A percentile compares a stretch with the other conserved stretches of the same genome.
phyloP scores from a whole-genome alignment of 1,140 invertebrate genomes.

The Cyrtorhinus lividipennis region DNA sequence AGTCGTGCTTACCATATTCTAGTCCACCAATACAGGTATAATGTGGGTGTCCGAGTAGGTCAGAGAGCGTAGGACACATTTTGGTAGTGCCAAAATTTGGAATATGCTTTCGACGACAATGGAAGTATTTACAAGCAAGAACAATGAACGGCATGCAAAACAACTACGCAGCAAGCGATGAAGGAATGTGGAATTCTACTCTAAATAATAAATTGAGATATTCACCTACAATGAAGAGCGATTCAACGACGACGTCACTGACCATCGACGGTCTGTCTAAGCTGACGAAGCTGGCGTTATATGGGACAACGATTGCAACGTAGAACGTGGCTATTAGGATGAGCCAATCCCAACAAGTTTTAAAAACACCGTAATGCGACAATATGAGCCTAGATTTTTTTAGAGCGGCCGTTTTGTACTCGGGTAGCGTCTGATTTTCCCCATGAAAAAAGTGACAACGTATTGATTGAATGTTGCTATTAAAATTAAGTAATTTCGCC shows the following conservation, averaged over 20 bases:
- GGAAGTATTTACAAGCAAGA: conserved; percentile 13
- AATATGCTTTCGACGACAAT: too few relatives aligned
- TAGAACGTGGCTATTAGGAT: conserved; percentile 96
- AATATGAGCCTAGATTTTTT: conserved; percentile 88
- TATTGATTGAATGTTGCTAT: too few relatives aligned
- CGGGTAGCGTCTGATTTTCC: conserved; percentile 53
- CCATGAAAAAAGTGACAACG: background rate
- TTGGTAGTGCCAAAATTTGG: too few relatives aligned
- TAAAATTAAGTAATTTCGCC: background rate
- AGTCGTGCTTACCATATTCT: too few relatives aligned
- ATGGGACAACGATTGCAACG: conserved; percentile 95
- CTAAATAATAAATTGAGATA: too few relatives aligned
- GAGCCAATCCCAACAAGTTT: conserved; percentile 98
- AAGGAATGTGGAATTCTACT: too few relatives aligned
- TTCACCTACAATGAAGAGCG: conserved; percentile 87
- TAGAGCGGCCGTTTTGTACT: conserved; percentile 89
- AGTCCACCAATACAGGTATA: too few relatives aligned
- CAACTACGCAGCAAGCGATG: too few relatives aligned
- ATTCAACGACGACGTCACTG: conserved; percentile 87
- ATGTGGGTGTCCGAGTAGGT: too few relatives aligned
- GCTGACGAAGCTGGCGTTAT: conserved; percentile 90
- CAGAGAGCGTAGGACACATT: too few relatives aligned
- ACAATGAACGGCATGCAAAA: too few relatives aligned
- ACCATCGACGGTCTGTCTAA: conserved; percentile 65
- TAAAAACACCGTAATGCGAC: conserved; percentile 95